phyloP scores from a whole-genome alignment of 2,888 invertebrate species.

The Omphaloscelis lunosa region DNA sequence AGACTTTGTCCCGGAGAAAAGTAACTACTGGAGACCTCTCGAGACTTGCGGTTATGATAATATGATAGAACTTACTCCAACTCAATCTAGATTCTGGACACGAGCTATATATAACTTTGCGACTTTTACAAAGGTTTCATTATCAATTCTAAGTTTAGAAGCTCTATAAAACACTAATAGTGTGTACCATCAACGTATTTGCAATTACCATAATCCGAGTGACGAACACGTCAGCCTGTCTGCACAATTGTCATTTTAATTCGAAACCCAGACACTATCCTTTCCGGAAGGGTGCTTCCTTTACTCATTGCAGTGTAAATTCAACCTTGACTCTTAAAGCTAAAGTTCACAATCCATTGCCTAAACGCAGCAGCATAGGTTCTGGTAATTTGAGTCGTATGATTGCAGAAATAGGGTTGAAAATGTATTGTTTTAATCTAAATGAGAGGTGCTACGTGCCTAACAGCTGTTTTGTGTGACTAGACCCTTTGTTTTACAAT shows the following conservation, averaged over 20 bases:
- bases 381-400: constrained; percentile 10
- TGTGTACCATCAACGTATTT: constrained; percentile 18
- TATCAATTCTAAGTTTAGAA: constrained; percentile 7
- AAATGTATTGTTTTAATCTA: constrained; percentile 45
- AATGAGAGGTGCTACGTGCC: constrained; percentile 76
- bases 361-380: neutral
- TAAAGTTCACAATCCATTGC: constrained; percentile 37
- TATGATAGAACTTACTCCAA: constrained; percentile 11
- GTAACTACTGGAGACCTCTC: constrained; percentile 38
- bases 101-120: neutral
- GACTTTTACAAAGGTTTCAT: neutral
- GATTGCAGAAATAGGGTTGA: constrained; percentile 27
- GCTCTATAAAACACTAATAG: neutral
- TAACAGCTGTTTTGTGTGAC: constrained; percentile 85
- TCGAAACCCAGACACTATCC: constrained; percentile 80
- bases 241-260: constrained; percentile 73
- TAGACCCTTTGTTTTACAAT: constrained; percentile 79
- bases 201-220: constrained; percentile 46
- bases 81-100: constrained; percentile 33
- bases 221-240: constrained; percentile 49
- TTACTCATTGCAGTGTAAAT: constrained; percentile 17
- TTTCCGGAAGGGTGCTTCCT: constrained; percentile 63
- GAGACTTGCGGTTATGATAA: constrained; percentile 12
- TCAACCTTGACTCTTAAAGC: neutral
- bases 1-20: constrained; percentile 42